Conservation (phyloP, 1,140 invertebrate genomes). For the Psilanteris sp. region DNA sequence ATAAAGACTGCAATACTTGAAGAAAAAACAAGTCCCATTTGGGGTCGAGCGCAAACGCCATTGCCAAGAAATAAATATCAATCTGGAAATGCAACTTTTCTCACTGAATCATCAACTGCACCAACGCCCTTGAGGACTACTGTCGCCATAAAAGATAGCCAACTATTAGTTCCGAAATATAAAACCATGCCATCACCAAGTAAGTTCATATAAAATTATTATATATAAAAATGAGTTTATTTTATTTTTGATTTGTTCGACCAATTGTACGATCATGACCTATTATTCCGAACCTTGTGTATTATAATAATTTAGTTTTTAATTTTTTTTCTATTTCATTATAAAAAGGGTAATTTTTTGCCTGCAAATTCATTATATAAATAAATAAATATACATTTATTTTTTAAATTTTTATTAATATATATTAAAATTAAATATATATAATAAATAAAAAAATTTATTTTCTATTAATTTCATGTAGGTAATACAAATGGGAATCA, state of each 20-base stretch:
- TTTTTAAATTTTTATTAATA: too few relatives aligned
- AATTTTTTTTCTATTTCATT: too few relatives aligned
- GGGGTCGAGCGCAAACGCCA: constrained; percentile 50
- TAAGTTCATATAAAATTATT: too few relatives aligned
- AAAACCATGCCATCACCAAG: constrained; percentile 82
- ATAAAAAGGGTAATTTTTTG: too few relatives aligned
- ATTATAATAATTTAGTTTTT: too few relatives aligned
- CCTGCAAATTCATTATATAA: too few relatives aligned
- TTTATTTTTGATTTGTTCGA: too few relatives aligned
- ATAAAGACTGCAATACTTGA: constrained; percentile 58
- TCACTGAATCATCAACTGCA: constrained; percentile 82
- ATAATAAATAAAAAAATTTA: constrained; percentile 1
- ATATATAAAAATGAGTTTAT: too few relatives aligned
- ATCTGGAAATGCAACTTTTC: constrained; percentile 76
- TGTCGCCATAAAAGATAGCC: constrained; percentile 69
- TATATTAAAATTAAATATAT: too few relatives aligned
- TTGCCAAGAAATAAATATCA: constrained; percentile 57
- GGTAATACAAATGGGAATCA: constrained; percentile 66
- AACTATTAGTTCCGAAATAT: constrained; percentile 77
- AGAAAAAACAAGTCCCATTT: constrained; percentile 54
- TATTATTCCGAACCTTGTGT: too few relatives aligned
- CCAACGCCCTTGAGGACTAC: constrained; percentile 79
- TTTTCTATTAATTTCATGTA: constrained; percentile 2
- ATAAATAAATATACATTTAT: too few relatives aligned
- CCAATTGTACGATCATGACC: too few relatives aligned